Evolutionary conservation across 2,888 invertebrate species (phyloP).

Genomic region (Watsonalla cultraria): DNA sequence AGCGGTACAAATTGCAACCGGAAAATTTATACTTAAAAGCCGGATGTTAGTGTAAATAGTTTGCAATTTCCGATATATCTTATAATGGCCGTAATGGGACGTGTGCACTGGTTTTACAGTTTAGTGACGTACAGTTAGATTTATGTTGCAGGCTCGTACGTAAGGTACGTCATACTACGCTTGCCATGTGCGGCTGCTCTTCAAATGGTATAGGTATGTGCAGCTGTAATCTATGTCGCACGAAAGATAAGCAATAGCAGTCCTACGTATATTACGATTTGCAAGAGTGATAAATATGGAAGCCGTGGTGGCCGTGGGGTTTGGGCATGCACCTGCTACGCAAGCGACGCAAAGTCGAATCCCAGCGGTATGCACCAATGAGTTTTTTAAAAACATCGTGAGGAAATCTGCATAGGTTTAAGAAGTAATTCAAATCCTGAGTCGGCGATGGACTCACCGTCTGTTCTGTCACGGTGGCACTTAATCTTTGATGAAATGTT

Average conservation of each 20-base stretch:
- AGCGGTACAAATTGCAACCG: slow-evolving; percentile 68
- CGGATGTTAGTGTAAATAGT: slow-evolving; percentile 68
- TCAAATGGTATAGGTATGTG: too few relatives aligned
- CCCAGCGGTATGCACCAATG: too few relatives aligned
- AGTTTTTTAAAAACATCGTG: too few relatives aligned
- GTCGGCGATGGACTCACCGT: too few relatives aligned
- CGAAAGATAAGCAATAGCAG: not conserved
- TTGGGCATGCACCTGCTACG: too few relatives aligned
- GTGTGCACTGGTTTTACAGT: slow-evolving; percentile 43
- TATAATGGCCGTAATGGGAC: slow-evolving; percentile 52
- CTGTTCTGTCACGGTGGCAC: too few relatives aligned
- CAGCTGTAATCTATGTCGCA: not conserved
- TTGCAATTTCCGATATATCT: slow-evolving; percentile 68
- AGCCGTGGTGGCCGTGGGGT: too few relatives aligned
- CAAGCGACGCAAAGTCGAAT: too few relatives aligned
- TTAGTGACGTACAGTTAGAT: slow-evolving; percentile 33
- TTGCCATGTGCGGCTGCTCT: slow-evolving; percentile 15
- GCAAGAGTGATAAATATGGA: not conserved
- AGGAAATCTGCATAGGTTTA: too few relatives aligned
- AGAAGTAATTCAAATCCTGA: too few relatives aligned
- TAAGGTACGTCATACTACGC: slow-evolving; percentile 13
- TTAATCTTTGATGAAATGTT: too few relatives aligned
- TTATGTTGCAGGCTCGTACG: slow-evolving; percentile 26
- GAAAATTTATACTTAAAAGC: slow-evolving; percentile 77
- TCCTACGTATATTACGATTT: not conserved